Conservation (phyloP, 2,113 vertebrate genomes). For the Podilymbus podiceps region DNA sequence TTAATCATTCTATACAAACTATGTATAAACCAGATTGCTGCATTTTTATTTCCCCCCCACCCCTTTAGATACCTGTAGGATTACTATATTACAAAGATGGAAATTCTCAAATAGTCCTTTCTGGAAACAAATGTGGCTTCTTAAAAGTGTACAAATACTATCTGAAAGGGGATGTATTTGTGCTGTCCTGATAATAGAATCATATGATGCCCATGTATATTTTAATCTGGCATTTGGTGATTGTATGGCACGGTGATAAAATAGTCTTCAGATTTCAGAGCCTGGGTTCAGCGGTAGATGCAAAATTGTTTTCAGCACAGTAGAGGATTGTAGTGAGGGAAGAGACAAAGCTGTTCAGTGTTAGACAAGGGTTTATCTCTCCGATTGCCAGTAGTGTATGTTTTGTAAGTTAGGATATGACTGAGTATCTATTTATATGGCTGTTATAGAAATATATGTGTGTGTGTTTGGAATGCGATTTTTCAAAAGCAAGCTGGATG, state of each 20-base stretch:
- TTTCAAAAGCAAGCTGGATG: conserved; percentile 10
- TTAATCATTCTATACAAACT: background rate
- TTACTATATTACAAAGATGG: background rate
- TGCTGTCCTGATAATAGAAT: background rate
- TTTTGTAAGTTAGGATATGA: conserved; percentile 2
- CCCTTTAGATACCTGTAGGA: background rate
- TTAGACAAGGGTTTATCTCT: conserved; percentile 20
- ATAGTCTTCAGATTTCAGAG: background rate
- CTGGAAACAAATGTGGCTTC: background rate
- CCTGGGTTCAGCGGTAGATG: background rate
- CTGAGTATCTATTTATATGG: background rate
- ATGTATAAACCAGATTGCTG: fast-evolving
- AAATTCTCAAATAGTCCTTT: background rate
- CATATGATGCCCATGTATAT: background rate
- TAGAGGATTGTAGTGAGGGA: background rate
- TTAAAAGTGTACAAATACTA: background rate
- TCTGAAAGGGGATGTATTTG: background rate
- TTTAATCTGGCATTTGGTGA: background rate
- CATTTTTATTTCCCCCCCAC: background rate
- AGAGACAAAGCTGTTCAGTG: background rate
- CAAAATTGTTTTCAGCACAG: background rate
- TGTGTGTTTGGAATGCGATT: background rate
- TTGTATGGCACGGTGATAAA: background rate
- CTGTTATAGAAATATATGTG: background rate
- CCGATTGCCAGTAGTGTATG: background rate